A percentile compares a stretch with the other conserved stretches of the same genome.
These are phyloP conservation scores for Cordilura impudica DNA, from an alignment of 2,888 invertebrate genomes.

Conservation along the genomic window DNA sequence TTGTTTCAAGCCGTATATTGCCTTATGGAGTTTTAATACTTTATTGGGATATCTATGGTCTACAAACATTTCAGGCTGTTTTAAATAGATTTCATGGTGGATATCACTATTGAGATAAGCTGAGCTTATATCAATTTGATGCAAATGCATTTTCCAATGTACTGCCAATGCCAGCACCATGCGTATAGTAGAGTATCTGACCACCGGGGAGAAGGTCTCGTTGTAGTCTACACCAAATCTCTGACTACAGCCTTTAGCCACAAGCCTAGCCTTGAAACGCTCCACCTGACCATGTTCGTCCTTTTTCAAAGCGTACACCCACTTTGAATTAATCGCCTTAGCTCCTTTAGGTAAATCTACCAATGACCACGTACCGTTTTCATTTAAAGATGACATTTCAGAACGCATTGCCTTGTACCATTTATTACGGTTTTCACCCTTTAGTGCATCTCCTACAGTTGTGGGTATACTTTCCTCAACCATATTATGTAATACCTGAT, in stretches of 20 bases:
- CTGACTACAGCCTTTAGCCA: conserved; percentile 35
- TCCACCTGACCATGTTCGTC: background rate
- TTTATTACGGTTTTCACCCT: background rate
- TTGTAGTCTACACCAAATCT: conserved; percentile 22
- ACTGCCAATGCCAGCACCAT: conserved; percentile 33
- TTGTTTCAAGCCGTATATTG: conserved; percentile 11
- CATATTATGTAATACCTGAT: conserved; percentile 20
- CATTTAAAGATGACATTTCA: conserved; percentile 42
- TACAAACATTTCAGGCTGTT: conserved; percentile 24
- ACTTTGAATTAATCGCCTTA: conserved; percentile 53
- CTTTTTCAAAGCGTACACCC: conserved; percentile 53
- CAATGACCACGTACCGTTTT: conserved; percentile 44
- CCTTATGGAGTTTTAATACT: conserved; percentile 5
- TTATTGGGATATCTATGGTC: background rate
- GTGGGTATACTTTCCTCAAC: background rate
- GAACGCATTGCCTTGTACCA: conserved; percentile 46
- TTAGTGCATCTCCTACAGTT: conserved; percentile 21
- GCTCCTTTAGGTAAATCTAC: conserved; percentile 38
- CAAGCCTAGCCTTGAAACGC: conserved; percentile 19
- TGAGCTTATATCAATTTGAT: conserved; percentile 28
- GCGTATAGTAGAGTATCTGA: conserved; percentile 40
- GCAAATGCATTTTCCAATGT: conserved; percentile 26
- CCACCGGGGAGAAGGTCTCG: conserved; percentile 35
- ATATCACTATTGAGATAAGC: conserved; percentile 44
- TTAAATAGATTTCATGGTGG: conserved; percentile 24